Evolutionary conservation across 2,888 invertebrate genomes (phyloP), one percentile per base, ranked within the genome.

Genomic region (Homarus gammarus): DNA sequence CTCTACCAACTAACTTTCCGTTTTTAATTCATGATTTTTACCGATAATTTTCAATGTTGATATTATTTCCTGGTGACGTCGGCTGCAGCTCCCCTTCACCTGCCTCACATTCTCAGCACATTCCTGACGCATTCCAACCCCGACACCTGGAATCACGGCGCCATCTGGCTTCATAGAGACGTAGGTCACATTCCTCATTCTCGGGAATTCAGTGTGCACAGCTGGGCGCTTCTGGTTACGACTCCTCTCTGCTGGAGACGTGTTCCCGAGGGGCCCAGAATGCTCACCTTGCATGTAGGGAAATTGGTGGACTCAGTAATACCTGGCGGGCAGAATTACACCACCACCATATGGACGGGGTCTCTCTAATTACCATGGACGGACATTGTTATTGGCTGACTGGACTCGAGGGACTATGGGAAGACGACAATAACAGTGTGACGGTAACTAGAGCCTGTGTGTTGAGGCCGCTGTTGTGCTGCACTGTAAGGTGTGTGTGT

Each of bases 181-280:
- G 27, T 6, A 64, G 64, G 27, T 64, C 64, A 27, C 64, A 64
- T 64, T 64, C 64, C 64, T 27, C 64, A 64, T 64, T 64, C 64
- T 27, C 27, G n/a, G 64, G 64, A 64, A 64, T 27, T 27, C 1
- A 27, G 64, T 27, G 64, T n/a, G 6, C 64, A n/a, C 27, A 64
- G 64, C 64, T 2, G n/a, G 27, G 12, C 1, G 64, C 64, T 6
- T 64, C 56, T 56, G 18, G 1, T 56, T 56, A 56, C 56, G 15
- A 12, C 6, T 12, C 18, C 56, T 12, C 44, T 5, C 44, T 12
- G 44, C 44, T 44, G 44, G 44, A 44, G 44, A 12, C 44, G 6
- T 8, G 44, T 44, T 12, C 44, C 44, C 44, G 44, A 8, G 44
- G 44, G 44, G 12, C 44, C 44, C 44, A 44, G 44, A n/a, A 44